A percentile compares a stretch with the other conserved stretches of the same genome.
These are phyloP conservation scores for Ischnus inquisitorius DNA, from an alignment of 2,888 invertebrate species.

Conservation along the genomic window DNA sequence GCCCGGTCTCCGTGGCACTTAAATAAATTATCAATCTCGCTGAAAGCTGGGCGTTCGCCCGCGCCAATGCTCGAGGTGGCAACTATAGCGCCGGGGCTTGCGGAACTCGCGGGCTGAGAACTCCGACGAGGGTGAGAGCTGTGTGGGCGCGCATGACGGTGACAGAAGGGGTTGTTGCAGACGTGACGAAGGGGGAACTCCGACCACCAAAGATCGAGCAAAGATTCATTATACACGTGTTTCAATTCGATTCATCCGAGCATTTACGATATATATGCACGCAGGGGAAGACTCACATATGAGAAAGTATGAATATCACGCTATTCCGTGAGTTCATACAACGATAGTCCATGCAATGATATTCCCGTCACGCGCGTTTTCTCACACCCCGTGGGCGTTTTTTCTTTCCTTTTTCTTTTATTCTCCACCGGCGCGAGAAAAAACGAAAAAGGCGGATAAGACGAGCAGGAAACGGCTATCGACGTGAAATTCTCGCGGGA, in stretches of 20 bases:
- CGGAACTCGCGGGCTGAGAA: slow-evolving; percentile 25
- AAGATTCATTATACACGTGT: slow-evolving; percentile 50
- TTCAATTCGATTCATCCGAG: slow-evolving; percentile 41
- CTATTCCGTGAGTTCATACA: slow-evolving; percentile 22
- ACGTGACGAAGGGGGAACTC: slow-evolving; percentile 49
- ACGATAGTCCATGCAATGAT: slow-evolving; percentile 30
- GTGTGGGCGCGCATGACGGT: slow-evolving; percentile 36
- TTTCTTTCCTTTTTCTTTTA: not conserved
- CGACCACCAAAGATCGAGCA: slow-evolving; percentile 48
- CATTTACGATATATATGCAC: not conserved
- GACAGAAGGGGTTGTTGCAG: slow-evolving; percentile 53
- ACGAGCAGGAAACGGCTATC: slow-evolving; percentile 31
- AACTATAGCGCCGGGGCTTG: slow-evolving; percentile 45
- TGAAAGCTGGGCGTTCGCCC: slow-evolving; percentile 74
- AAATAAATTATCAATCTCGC: slow-evolving; percentile 81
- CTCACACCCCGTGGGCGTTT: not conserved
- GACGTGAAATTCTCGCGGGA: not conserved
- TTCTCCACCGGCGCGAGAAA: slow-evolving; percentile 8
- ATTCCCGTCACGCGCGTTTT: slow-evolving; percentile 31
- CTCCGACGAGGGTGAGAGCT: slow-evolving; percentile 1
- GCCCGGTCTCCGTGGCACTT: slow-evolving; percentile 74
- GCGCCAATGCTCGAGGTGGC: slow-evolving; percentile 63
- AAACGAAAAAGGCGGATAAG: slow-evolving; percentile 18
- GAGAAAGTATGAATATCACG: not conserved
- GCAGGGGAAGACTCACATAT: too few species aligned